A percentile compares a stretch with the other conserved stretches of the same genome.
Conservation (phyloP, 2,113 vertebrate species). For the Xiphophorus hellerii region DNA sequence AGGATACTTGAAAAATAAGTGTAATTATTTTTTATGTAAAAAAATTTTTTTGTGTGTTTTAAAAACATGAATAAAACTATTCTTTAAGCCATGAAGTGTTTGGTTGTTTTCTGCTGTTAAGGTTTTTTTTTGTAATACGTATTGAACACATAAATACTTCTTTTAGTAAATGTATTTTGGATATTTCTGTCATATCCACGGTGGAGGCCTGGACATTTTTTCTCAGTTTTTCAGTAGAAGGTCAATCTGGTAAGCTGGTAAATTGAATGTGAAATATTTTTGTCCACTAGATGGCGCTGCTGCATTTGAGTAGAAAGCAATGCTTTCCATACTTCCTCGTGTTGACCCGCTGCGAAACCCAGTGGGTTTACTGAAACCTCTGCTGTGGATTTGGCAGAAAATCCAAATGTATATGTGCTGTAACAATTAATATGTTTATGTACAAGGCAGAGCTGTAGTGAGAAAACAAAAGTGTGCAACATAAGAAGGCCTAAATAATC, state of each 20-base stretch:
- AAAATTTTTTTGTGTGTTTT: constrained; percentile 10
- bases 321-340: too few relatives aligned
- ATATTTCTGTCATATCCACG: background rate
- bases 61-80: constrained; percentile 15
- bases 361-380: constrained; percentile 16
- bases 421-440: constrained; percentile 19
- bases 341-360: background rate
- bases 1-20: constrained; percentile 12
- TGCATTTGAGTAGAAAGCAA: background rate
- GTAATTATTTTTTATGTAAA: constrained; percentile 9
- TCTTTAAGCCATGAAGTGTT: background rate
- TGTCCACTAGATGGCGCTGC: constrained; percentile 55
- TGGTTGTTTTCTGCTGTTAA: background rate
- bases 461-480: background rate
- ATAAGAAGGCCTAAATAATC: background rate
- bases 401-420: constrained; percentile 2
- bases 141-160: background rate
- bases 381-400: background rate
- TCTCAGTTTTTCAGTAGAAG: too few relatives aligned
- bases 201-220: too few relatives aligned
- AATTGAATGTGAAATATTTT: background rate
- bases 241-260: too few relatives aligned
- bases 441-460: background rate
- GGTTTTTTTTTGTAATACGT: background rate
- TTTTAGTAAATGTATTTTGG: background rate